These are phyloP conservation scores for Catharus bicknelli DNA, from an alignment of 2,113 vertebrate genomes.

Conservation along the genomic window DNA sequence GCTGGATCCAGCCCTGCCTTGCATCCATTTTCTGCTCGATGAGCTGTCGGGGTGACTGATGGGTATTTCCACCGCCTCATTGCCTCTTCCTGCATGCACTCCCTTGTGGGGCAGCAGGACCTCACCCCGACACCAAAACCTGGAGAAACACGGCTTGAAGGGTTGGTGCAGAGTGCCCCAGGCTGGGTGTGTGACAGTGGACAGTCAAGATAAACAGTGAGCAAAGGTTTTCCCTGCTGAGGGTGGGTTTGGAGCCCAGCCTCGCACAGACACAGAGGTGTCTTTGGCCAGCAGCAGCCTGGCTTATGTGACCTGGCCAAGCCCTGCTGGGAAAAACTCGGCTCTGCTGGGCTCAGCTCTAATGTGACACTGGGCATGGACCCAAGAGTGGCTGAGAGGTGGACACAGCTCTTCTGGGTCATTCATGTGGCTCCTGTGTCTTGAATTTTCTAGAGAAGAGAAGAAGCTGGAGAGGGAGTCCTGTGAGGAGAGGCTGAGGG, in stretches of 20 bases:
- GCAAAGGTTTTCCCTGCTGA: not conserved
- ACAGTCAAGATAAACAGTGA: not conserved
- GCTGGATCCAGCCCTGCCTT: not conserved
- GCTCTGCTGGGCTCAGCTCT: not conserved
- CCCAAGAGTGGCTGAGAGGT: fast-evolving
- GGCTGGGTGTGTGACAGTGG: fast-evolving
- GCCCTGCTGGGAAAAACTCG: not conserved
- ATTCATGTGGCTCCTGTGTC: not conserved
- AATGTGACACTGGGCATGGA: fast-evolving
- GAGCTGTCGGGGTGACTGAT: not conserved
- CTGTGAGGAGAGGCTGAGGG: not conserved
- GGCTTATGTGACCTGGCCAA: not conserved
- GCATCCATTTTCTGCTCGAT: not conserved
- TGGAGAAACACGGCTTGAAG: not conserved
- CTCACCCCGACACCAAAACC: not conserved
- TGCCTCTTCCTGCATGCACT: not conserved
- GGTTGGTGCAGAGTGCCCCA: not conserved
- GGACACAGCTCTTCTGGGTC: not conserved
- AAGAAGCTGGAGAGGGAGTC: not conserved
- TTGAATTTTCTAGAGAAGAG: not conserved
- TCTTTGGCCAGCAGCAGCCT: fast-evolving
- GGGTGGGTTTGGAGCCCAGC: not conserved
- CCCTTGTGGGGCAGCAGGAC: fast-evolving
- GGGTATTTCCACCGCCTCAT: not conserved
- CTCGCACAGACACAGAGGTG: not conserved